Base-by-base conservation (phyloP, 2,888 invertebrate genomes). In the Autographa pulchrina region DNA sequence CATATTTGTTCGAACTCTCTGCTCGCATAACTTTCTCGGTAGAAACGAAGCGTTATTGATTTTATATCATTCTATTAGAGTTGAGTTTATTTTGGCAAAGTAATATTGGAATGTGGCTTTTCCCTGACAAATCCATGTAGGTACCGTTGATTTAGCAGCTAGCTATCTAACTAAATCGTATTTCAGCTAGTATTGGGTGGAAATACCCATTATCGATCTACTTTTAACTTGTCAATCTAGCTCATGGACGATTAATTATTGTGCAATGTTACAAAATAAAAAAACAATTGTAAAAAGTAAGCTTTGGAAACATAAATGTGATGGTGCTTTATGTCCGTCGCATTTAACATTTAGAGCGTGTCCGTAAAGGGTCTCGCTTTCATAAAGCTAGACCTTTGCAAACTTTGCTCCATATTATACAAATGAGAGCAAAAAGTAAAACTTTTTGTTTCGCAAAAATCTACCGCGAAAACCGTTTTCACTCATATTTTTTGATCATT, bases 281-380 rank as follows among this genome's bases (percentile, higher is more conserved):
- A 41, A 41, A 25, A 43, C 43, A 41, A 41, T 3, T 16, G 5
- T 43, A 14, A 43, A 20, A 54, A 54, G 3, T 2, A 20, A 54
- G 13, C 11, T 38, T 11, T 2, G 54, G 54, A 1, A 25, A 25
- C 3, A 25, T 1, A 3, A n/a, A 48, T 18, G 20, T 20, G 20
- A 18, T 3, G 54, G 54, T 54, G 20, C 54, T 54, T n/a, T 54
- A 54, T 20, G 54, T 52, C 18, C 61, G 68, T 68, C 70, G 74
- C 31, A 32, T 18, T 71, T 56, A 31, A 58, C 18, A 70, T 65
- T 73, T 25, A 43, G 62, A 65, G 35, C 62, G 35, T 58, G 18
- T 41, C 18, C 32, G 43, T 18, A 20, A 54, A 54, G 20, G 20
- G 54, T 20, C 48, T 48, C 48, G 7, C 48, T n/a, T 54, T 54